Base-by-base conservation (phyloP, 1,140 invertebrate genomes). In the Heliconius hewitsoni region DNA sequence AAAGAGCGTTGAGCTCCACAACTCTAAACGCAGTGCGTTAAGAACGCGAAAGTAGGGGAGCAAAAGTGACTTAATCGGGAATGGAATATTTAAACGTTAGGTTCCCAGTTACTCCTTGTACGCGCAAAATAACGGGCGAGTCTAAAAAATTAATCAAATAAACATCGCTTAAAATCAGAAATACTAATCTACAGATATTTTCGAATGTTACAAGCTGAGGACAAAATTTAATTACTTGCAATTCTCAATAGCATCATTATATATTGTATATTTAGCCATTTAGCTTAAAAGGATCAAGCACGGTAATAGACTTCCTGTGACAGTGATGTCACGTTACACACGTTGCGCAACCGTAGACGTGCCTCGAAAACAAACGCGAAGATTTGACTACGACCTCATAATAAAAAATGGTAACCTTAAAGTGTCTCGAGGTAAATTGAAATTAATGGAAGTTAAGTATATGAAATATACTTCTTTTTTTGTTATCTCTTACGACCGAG, bases 261-360 rank as follows among this genome's bases (percentile, higher is more conserved):
- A 16, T 46, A 46, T 46, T 46, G 42, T 78, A 80, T 16, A 91
- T 83, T 89, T 90, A 91, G 91, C 88, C 87, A 86, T 87, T 91
- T 91, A 91, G 84, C 75, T 82, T 91, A 92, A 91, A 89, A 87
- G 90, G 90, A 90, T 91, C 87, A 90, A 89, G 82, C 71, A 80
- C 83, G 84, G 83, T 83, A 84, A 84, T 85, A 87, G 87, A 89
- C 87, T 87, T 89, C 87, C 86, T 87, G 84, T 73, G 79, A 79
- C 77, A 79, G 80, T 87, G 86, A 89, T 83, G 86, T 89, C 86
- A 87, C 78, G 52, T 57, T 76, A 23, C 52, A 23, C 52, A 73
- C 55, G 52, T 73, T 50, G 39, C 75, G 60, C 75, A 71, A 57
- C 39, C n/a, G 42, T 55, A 75, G 74, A 76, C 78, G 78, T 80